Conservation (phyloP, 2,113 vertebrate species). For the Psettodes erumei region DNA sequence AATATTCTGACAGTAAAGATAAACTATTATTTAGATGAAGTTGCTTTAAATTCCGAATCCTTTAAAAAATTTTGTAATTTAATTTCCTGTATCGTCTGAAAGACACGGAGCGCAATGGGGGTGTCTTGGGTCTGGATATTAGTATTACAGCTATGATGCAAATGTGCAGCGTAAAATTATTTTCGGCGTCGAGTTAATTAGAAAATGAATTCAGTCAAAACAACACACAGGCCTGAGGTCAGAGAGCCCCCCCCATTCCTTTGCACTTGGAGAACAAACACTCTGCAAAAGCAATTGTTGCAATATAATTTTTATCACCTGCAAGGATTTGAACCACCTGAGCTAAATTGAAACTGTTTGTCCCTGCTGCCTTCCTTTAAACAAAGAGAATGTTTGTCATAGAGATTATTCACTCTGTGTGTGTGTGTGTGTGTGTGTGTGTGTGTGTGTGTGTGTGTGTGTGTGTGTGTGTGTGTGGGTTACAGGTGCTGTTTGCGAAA, state of each 20-base stretch:
- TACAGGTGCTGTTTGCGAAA: slow-evolving; percentile 72
- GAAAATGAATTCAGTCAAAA: slow-evolving; percentile 65
- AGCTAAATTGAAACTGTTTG: slow-evolving; percentile 59
- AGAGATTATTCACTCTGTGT: slow-evolving; percentile 54
- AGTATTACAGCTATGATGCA: slow-evolving; percentile 52
- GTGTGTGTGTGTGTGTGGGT: slow-evolving; percentile 67
- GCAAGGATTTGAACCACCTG: slow-evolving; percentile 50
- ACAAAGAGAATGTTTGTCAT: slow-evolving; percentile 57
- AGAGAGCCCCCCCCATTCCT: slow-evolving; percentile 32
- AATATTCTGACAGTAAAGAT: slow-evolving; percentile 1
- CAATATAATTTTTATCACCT: slow-evolving; percentile 49
- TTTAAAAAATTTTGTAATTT: slow-evolving; percentile 29
- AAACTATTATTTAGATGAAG: slow-evolving; percentile 27
- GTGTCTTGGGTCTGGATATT: slow-evolving; percentile 34
- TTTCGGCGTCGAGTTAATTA: slow-evolving; percentile 63
- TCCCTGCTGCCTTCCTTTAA: slow-evolving; percentile 42
- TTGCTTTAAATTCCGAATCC: slow-evolving; percentile 20
- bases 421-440: slow-evolving; percentile 27
- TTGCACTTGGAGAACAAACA: slow-evolving; percentile 49
- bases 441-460: slow-evolving; percentile 29
- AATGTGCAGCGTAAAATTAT: slow-evolving; percentile 51
- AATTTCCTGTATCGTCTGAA: slow-evolving; percentile 23
- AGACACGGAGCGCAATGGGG: slow-evolving; percentile 1
- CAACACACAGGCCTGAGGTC: slow-evolving; percentile 54
- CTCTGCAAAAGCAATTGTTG: slow-evolving; percentile 26